These are phyloP conservation scores for Heliconius ismenius DNA, from an alignment of 2,888 invertebrate genomes.

Conservation along the genomic window DNA sequence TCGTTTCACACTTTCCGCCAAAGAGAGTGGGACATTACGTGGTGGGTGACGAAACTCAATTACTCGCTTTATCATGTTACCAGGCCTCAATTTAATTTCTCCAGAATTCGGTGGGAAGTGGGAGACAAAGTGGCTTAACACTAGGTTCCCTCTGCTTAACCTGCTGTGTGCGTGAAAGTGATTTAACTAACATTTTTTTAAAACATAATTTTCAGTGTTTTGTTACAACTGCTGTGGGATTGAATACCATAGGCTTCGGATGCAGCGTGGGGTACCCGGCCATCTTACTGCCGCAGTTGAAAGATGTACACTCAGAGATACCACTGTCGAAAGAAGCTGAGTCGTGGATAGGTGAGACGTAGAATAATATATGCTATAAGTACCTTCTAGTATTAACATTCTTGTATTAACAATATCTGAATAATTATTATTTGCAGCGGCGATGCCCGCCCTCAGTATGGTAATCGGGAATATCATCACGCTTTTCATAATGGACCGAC, in stretches of 20 bases:
- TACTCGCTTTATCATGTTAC: too few species aligned
- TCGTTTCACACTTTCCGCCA: too few species aligned
- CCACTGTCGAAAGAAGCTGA: background rate
- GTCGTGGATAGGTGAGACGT: background rate
- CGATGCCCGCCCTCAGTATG: constrained; percentile 59
- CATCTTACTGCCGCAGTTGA: constrained; percentile 79
- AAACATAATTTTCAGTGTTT: constrained; percentile 59
- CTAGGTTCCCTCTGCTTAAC: too few species aligned
- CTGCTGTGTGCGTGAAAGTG: too few species aligned
- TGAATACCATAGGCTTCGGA: constrained; percentile 63
- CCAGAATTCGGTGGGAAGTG: too few species aligned
- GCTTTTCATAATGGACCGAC: constrained; percentile 72
- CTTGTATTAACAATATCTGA: background rate
- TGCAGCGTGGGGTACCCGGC: constrained; percentile 79
- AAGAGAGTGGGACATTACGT: too few species aligned
- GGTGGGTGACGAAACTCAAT: too few species aligned
- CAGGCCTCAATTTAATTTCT: too few species aligned
- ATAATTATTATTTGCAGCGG: constrained; percentile 49
- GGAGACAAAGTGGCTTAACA: too few species aligned
- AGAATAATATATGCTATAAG: too few species aligned
- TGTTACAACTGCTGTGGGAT: constrained; percentile 62
- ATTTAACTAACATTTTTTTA: background rate
- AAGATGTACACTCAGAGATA: background rate
- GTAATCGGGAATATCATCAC: constrained; percentile 61
- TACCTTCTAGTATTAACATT: too few species aligned